Evolutionary conservation across 2,797 vertebrate genomes (phyloP), one percentile per base, ranked within the genome.

Genomic region (Australoheros facetus): DNA sequence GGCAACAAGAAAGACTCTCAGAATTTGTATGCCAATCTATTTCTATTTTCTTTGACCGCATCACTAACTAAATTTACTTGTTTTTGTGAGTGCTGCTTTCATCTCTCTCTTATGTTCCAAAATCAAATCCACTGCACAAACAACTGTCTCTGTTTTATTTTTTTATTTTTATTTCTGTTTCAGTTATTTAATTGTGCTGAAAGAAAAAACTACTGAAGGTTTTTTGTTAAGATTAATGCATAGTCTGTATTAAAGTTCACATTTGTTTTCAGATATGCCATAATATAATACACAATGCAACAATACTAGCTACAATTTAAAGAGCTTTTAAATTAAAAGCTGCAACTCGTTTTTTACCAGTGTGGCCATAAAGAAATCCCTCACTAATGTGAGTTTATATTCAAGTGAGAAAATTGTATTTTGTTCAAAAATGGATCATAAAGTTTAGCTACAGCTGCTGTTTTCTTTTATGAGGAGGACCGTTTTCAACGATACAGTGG

Each of bases 1-100:
- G 87, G 83, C 81, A 85, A 88, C 86, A 87, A 88, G 85, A 93
- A 91, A 90, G 86, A 66, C 73, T 81, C 64, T 2, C 55, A 42
- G 81, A 79, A 74, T 81, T 79, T 83, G 60, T 80, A 72, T 80
- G 72, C 81, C 82, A 81, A 81, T 88, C 81, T 88, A 58, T 85
- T 69, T 69, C 42, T 39, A 56, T 80, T 80, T 89, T 71, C 81
- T 92, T 89, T 92, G 85, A 88, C 89, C 80, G 28, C 13, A 7
- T 85, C 73, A 62, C 84, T 81, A 78, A 87, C 75, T 78, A 83
- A 87, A 86, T 90, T 19, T 59, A 78, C 86, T 88, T 86, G 64
- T 87, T 88, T 91, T 81, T 60, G 30, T 2, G 16, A 77, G 56
- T 26, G 5, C 57, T 2, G 70, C 87, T 91, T 92, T 93, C 74